These are phyloP conservation scores for Chaetorhynchus papuensis DNA, from an alignment of 2,113 vertebrate genomes.

Conservation along the genomic window DNA sequence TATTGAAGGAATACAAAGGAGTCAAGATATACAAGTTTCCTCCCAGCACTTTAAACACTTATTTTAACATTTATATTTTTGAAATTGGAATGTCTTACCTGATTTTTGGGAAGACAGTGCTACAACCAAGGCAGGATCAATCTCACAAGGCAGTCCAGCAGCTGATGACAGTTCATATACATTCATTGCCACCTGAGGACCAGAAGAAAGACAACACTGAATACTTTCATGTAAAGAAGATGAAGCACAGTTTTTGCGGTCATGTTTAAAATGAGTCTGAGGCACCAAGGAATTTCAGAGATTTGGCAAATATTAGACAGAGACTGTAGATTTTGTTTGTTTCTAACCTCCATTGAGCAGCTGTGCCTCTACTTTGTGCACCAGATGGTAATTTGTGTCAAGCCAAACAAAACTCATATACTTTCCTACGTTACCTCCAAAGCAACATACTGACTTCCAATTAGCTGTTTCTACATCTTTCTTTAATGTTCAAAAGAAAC, in stretches of 20 bases:
- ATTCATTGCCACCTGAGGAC: conserved; percentile 94
- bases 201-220: not conserved
- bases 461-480: not conserved
- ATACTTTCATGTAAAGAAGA: not conserved
- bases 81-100: conserved; percentile 68
- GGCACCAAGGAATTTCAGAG: not conserved
- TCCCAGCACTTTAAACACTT: not conserved
- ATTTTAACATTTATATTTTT: not conserved
- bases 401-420: not conserved
- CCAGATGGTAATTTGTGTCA: not conserved
- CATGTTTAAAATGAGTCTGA: not conserved
- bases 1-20: not conserved
- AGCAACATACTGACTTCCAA: not conserved
- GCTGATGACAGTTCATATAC: conserved; percentile 98
- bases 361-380: not conserved
- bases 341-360: not conserved
- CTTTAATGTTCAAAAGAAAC: not conserved
- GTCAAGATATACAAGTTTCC: not conserved
- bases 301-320: not conserved
- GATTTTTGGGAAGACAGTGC: conserved; percentile 97
- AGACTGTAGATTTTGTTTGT: not conserved
- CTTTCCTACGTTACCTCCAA: not conserved
- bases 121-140: conserved; percentile 94
- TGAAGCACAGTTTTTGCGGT: not conserved
- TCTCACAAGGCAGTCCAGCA: conserved; percentile 94